These are phyloP conservation scores for Okamejei kenojei DNA, from an alignment of 2,797 vertebrate species.

Conservation along the genomic window DNA sequence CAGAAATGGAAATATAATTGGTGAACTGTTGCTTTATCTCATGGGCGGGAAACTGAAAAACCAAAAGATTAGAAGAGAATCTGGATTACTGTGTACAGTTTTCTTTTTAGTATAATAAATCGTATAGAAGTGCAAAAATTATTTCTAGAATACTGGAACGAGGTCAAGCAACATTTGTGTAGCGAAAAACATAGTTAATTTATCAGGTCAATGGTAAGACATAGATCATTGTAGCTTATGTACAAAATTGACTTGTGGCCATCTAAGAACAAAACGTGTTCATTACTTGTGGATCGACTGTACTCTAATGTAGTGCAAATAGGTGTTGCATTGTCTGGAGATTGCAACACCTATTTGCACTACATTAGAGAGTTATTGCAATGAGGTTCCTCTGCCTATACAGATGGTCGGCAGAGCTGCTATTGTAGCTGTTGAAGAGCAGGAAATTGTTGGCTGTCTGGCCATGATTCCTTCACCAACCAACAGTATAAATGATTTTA, in stretches of 20 bases:
- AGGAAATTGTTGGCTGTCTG: not conserved
- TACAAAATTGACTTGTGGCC: too few species aligned
- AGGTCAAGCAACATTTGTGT: too few species aligned
- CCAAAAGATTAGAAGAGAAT: not conserved
- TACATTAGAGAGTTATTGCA: not conserved
- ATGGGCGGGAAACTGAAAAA: not conserved
- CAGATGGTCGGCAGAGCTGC: not conserved
- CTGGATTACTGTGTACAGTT: not conserved
- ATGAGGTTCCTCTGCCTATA: not conserved
- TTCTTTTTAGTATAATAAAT: not conserved
- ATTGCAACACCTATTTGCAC: too few species aligned
- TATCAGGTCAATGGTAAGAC: too few species aligned
- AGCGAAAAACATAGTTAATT: too few species aligned
- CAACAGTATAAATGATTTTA: not conserved
- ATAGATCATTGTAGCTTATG: too few species aligned
- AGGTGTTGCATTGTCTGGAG: not conserved
- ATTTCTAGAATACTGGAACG: not conserved
- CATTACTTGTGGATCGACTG: too few species aligned
- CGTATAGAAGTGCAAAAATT: not conserved
- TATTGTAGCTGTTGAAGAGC: not conserved
- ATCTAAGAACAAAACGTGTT: too few species aligned
- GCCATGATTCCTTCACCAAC: not conserved
- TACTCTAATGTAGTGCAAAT: not conserved
- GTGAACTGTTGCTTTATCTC: not conserved
- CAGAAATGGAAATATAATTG: not conserved